Base-by-base conservation (phyloP, 2,797 vertebrate species). In the Sphaeramia orbicularis region DNA sequence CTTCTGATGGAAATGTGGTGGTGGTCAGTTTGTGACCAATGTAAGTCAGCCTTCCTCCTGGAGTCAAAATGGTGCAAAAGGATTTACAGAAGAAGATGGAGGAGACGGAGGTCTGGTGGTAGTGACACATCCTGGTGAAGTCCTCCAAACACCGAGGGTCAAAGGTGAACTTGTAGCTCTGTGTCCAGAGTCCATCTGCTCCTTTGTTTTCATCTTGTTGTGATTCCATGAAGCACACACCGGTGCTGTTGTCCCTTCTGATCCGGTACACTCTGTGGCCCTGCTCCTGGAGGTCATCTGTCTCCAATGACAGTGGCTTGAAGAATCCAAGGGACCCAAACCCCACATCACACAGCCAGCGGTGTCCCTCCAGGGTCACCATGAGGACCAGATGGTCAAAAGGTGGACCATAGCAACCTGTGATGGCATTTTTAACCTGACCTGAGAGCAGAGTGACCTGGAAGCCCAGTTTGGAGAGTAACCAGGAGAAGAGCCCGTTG, bases 71-170 rank as follows among this genome's bases (percentile, higher is more conserved):
- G 0, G 84, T 85, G 75, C 95, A 95, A 15, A 95, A 15, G 13
- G 94, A 93, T 80, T 95, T 95, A 89, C 92, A 92, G 79, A 89
- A 80, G 70, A 95, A 91, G 50, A 95, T 1, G 15, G 94, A 95
- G 44, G 72, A 69, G 0, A 89, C 87, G 0, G 94, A 95, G 14
- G 52, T 93, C 81, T 96, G 94, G 45, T 95, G 94, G 71, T 94
- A 95, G 10, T 71, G 50, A 63, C 93, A 95, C 94, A 94, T 95
- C 49, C 83, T 70, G 0, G 4, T 37, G 16, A 94, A 95, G 48
- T 95, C 92, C 16, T 91, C 91, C 67, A 79, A 43, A 10, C 53
- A 3, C 10, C 79, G 48, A 24, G 90, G 79, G 10, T 89, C 70
- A 0, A 95, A 79, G 0, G 91, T 94, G 74, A 95, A 95, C 74